These are phyloP conservation scores for Mycteria americana DNA, from an alignment of 2,797 vertebrate species.

Conservation along the genomic window DNA sequence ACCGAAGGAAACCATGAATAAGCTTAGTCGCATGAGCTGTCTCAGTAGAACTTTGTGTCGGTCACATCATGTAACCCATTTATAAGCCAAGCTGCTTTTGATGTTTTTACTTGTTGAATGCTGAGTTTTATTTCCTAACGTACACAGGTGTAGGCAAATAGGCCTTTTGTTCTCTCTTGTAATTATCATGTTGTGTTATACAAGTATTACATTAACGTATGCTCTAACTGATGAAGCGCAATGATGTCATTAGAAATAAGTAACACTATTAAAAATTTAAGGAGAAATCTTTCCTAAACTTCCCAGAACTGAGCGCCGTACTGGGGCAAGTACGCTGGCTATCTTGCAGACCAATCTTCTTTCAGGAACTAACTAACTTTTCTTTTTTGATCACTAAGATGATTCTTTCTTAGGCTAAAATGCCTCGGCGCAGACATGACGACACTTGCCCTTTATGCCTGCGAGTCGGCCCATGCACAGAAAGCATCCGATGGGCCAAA, in stretches of 20 bases:
- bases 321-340: not conserved
- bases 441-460: not conserved
- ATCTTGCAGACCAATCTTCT: not conserved
- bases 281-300: not conserved
- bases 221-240: not conserved
- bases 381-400: not conserved
- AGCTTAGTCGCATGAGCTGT: slow-evolving; percentile 37
- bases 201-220: not conserved
- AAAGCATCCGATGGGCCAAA: not conserved
- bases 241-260: slow-evolving; percentile 21
- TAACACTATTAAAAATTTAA: not conserved
- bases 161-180: slow-evolving; percentile 45
- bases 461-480: accelerated
- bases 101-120: slow-evolving; percentile 26
- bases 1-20: slow-evolving; percentile 46
- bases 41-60: not conserved
- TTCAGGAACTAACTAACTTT: not conserved
- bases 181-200: not conserved
- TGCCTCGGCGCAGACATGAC: not conserved
- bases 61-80: slow-evolving; percentile 35
- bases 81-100: slow-evolving; percentile 43
- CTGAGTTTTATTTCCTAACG: slow-evolving; percentile 19
- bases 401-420: not conserved
- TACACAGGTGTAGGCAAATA: not conserved
- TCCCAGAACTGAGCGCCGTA: not conserved